A percentile compares a stretch with the other conserved stretches of the same genome.
Conservation (phyloP, 2,797 vertebrate genomes). For the Chelonia mydas region DNA sequence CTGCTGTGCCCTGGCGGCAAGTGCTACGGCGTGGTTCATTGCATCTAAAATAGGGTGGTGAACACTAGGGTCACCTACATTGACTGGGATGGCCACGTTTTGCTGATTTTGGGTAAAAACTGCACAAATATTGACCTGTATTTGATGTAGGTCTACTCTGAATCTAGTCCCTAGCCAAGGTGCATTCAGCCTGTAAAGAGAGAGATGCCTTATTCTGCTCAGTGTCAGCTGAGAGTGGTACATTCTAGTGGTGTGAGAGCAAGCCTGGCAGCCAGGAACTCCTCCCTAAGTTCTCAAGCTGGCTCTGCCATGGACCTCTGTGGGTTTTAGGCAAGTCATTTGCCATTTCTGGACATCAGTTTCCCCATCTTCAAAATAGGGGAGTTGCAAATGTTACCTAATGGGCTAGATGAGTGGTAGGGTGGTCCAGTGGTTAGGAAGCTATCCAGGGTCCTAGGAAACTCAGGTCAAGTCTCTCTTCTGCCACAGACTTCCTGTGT, state of each 20-base stretch:
- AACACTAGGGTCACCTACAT: too few relatives aligned
- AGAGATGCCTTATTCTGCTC: not conserved
- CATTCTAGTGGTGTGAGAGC: not conserved
- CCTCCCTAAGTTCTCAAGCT: not conserved
- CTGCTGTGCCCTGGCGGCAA: not conserved
- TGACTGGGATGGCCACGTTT: not conserved
- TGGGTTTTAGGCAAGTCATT: not conserved
- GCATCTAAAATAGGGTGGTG: not conserved
- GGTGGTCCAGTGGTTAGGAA: not conserved
- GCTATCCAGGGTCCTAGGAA: not conserved
- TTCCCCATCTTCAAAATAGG: not conserved
- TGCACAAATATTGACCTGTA: not conserved
- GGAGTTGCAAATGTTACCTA: not conserved
- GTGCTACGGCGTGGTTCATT: not conserved
- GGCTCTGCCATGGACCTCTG: not conserved
- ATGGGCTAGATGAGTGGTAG: not conserved
- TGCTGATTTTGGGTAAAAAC: not conserved
- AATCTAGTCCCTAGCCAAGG: not conserved
- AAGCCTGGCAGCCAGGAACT: not conserved
- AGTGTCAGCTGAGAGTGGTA: not conserved
- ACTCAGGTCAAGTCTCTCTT: too few relatives aligned
- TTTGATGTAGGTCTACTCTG: not conserved
- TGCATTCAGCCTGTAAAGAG: too few relatives aligned
- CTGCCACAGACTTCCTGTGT: not conserved
- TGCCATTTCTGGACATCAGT: not conserved